These are phyloP conservation scores for Columbina picui DNA, from an alignment of 2,113 vertebrate genomes.

Conservation along the genomic window DNA sequence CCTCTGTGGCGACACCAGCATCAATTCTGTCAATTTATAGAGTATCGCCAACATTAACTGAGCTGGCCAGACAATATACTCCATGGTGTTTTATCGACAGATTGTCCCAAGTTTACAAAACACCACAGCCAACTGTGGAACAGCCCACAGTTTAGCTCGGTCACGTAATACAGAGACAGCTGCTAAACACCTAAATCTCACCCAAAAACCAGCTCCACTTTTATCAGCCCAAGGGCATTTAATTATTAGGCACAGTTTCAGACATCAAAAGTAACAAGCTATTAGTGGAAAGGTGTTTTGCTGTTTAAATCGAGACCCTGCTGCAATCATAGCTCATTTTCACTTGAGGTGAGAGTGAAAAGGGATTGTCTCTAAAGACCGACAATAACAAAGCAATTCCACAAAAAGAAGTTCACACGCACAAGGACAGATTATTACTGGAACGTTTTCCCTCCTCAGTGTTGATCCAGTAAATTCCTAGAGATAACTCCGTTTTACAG, in stretches of 20 bases:
- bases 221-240: background rate
- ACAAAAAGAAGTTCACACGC: background rate
- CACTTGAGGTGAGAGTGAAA: background rate
- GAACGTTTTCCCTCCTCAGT: background rate
- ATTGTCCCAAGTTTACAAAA: background rate
- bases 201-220: background rate
- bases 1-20: background rate
- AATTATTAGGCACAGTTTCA: background rate
- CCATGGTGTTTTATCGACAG: background rate
- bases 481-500: background rate
- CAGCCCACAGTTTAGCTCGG: background rate
- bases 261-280: background rate
- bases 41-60: background rate
- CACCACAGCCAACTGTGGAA: background rate
- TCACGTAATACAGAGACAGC: background rate
- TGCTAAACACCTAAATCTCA: background rate
- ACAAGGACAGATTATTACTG: background rate
- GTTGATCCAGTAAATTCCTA: background rate
- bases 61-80: accelerated
- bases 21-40: background rate
- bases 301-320: background rate
- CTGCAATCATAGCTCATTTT: background rate
- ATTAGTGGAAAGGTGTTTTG: accelerated
- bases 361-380: background rate
- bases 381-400: background rate